These are phyloP conservation scores for Sterna hirundo DNA, from an alignment of 2,113 vertebrate genomes.

Conservation along the genomic window DNA sequence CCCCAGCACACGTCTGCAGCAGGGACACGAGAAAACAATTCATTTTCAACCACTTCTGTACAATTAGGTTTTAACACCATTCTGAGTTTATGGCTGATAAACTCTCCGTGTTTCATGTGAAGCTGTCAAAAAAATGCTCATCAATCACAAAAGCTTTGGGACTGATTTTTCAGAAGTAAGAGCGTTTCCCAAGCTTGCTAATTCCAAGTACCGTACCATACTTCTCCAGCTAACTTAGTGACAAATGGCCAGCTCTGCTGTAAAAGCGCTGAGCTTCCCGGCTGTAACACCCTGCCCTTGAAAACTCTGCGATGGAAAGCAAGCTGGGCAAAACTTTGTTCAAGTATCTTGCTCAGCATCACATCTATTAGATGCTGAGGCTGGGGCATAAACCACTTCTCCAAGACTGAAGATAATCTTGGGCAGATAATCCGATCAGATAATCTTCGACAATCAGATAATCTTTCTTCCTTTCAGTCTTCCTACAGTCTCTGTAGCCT, in stretches of 20 bases:
- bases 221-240: not conserved
- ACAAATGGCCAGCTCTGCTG: not conserved
- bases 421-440: not conserved
- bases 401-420: not conserved
- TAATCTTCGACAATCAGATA: too few species aligned
- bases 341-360: not conserved
- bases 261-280: not conserved
- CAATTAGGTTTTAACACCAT: not conserved
- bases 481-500: not conserved
- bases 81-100: not conserved
- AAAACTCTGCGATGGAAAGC: not conserved
- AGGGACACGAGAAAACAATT: not conserved
- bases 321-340: not conserved
- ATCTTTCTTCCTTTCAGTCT: not conserved
- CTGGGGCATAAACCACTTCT: not conserved
- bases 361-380: accelerated
- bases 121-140: not conserved
- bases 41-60: not conserved
- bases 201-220: not conserved
- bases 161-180: not conserved
- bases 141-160: not conserved
- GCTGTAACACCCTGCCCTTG: not conserved
- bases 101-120: not conserved
- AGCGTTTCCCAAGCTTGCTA: not conserved
- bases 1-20: not conserved